Conservation (phyloP, 2,888 invertebrate genomes). For the Cloeon dipterum region DNA sequence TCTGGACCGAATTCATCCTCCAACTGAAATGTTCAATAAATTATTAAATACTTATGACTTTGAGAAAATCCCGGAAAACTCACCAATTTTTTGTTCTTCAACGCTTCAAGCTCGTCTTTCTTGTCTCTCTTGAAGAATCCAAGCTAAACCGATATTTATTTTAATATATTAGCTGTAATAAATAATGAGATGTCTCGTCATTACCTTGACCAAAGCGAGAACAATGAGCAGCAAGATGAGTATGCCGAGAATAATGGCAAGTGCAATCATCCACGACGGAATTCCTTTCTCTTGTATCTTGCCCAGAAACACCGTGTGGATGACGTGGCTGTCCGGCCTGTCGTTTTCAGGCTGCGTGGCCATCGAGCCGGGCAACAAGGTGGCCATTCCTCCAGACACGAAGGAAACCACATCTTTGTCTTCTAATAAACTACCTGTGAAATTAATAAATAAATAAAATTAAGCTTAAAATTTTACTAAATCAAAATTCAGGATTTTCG, state of each 20-base stretch:
- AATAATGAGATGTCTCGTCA: too few species aligned
- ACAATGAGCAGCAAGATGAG: conserved; percentile 12
- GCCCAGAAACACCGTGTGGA: conserved; percentile 18
- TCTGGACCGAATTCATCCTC: background rate
- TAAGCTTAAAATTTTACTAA: too few species aligned
- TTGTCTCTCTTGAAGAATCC: conserved; percentile 25
- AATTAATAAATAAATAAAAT: too few species aligned
- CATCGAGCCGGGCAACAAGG: too few species aligned
- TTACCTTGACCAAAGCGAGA: conserved; percentile 11
- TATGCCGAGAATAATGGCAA: conserved; percentile 15
- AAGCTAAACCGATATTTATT: conserved; percentile 13
- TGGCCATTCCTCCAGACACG: too few species aligned
- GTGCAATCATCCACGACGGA: conserved; percentile 13
- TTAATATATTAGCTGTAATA: background rate
- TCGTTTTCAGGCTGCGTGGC: too few species aligned
- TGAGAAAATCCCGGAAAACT: background rate
- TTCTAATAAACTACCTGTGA: too few species aligned
- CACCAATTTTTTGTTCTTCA: conserved; percentile 9
- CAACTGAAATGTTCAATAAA: background rate
- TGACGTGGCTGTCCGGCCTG: conserved; percentile 12
- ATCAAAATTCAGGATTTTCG: too few species aligned
- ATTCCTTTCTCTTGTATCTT: conserved; percentile 12
- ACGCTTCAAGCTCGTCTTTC: conserved; percentile 22
- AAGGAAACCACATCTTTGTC: too few species aligned
- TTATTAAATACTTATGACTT: background rate